These are phyloP conservation scores for Agriotes lineatus DNA, from an alignment of 2,888 invertebrate genomes.

Conservation along the genomic window DNA sequence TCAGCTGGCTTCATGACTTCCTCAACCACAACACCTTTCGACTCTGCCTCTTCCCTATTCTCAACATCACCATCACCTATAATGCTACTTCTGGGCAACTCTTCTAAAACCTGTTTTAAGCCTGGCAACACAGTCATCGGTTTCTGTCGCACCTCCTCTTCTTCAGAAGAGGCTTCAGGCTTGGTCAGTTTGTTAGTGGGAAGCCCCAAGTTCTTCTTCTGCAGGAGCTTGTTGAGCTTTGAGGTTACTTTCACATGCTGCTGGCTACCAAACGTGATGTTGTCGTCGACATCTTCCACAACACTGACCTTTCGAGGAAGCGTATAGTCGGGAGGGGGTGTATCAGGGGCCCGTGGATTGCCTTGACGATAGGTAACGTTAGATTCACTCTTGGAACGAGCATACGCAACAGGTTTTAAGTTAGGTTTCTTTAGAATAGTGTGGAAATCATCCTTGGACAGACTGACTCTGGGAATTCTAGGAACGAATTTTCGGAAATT, in stretches of 20 bases:
- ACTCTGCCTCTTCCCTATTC: neutral
- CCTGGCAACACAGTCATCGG: conserved; percentile 10
- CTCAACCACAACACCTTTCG: conserved; percentile 29
- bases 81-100: neutral
- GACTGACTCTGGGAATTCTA: conserved; percentile 12
- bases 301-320: conserved; percentile 1
- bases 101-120: conserved; percentile 12
- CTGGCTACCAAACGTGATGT: conserved; percentile 46
- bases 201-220: conserved; percentile 18
- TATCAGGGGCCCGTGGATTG: neutral
- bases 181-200: conserved; percentile 42
- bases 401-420: neutral
- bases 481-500: conserved; percentile 42
- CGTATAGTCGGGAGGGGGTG: conserved; percentile 16
- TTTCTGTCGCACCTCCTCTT: neutral
- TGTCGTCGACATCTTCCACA: conserved; percentile 36
- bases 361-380: neutral
- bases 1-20: conserved; percentile 39
- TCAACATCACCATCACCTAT: neutral
- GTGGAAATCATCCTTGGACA: conserved; percentile 1
- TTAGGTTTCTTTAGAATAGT: neutral
- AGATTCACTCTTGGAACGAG: conserved; percentile 14
- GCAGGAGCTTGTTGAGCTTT: conserved; percentile 43
- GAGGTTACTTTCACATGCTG: conserved; percentile 41
- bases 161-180: conserved; percentile 32